These are phyloP conservation scores for Scolopax bukidnonensis DNA, from an alignment of 2,797 vertebrate genomes.

Conservation along the genomic window DNA sequence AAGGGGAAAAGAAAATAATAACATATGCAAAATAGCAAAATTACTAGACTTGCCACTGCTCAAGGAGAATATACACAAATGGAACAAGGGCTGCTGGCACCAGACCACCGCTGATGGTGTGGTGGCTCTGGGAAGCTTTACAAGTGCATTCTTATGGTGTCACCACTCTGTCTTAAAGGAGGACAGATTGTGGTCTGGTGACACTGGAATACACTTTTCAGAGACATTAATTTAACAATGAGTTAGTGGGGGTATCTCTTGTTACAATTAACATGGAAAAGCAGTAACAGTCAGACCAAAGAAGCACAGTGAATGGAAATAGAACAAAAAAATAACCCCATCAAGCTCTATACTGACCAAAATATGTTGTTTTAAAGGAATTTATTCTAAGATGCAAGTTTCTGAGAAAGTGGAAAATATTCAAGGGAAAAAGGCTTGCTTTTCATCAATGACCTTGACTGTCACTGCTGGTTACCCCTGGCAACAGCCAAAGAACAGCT, in stretches of 20 bases:
- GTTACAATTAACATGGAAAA: not conserved
- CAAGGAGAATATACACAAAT: not conserved
- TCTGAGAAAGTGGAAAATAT: not conserved
- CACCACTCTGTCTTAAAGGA: not conserved
- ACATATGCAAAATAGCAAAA: not conserved
- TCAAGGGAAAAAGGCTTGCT: not conserved
- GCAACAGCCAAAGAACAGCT: conserved; percentile 51
- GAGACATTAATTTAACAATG: not conserved
- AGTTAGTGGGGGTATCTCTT: not conserved
- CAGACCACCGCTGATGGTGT: not conserved
- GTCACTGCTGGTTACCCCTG: conserved; percentile 19
- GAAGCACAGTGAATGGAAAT: not conserved
- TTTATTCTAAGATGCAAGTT: not conserved
- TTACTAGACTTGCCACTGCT: not conserved
- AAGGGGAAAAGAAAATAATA: not conserved
- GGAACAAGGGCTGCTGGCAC: not conserved
- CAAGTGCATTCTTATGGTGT: not conserved
- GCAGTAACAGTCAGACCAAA: not conserved
- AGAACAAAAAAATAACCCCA: not conserved
- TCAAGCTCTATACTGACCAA: not conserved
- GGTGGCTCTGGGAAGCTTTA: not conserved
- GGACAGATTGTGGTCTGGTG: not conserved
- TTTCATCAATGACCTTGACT: not conserved
- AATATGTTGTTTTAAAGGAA: not conserved
- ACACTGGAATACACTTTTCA: not conserved